Percentiles rank a stretch among this genome's conserved stretches.
Evolutionary conservation across 2,113 vertebrate genomes (phyloP).

Genomic region (rat (Rattus norvegicus)): DNA sequence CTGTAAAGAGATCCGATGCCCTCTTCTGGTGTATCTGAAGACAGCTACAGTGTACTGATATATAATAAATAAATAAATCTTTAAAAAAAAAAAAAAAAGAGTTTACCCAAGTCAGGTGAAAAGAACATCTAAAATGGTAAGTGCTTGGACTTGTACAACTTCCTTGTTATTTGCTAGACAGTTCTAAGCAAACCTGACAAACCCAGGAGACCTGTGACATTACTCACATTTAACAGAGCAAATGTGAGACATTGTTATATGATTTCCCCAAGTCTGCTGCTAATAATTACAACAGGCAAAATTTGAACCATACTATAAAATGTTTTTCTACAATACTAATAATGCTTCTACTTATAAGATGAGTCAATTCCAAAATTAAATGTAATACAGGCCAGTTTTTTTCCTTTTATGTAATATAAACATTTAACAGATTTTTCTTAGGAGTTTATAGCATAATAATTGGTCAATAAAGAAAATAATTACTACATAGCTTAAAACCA

Average conservation of each 20-base stretch:
- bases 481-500: not conserved
- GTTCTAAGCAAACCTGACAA: not conserved
- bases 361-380: constrained; percentile 47
- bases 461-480: constrained; percentile 14
- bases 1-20: too few species aligned
- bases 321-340: constrained; percentile 16
- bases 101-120: not conserved
- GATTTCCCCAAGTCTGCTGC: not conserved
- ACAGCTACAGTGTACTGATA: too few species aligned
- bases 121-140: not conserved
- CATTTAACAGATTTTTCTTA: not conserved
- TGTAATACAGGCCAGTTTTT: constrained; percentile 5
- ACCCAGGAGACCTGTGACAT: not conserved
- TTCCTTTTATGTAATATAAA: not conserved
- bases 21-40: too few species aligned
- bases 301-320: constrained; percentile 1
- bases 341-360: constrained; percentile 10
- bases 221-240: not conserved
- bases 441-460: constrained; percentile 19
- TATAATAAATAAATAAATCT: too few species aligned
- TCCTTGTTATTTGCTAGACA: not conserved
- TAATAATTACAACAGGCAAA: not conserved
- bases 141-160: not conserved
- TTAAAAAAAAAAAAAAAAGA: too few species aligned
- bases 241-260: not conserved